Evolutionary conservation across 2,113 vertebrate species (phyloP).

Genomic region (rat (Rattus norvegicus)): DNA sequence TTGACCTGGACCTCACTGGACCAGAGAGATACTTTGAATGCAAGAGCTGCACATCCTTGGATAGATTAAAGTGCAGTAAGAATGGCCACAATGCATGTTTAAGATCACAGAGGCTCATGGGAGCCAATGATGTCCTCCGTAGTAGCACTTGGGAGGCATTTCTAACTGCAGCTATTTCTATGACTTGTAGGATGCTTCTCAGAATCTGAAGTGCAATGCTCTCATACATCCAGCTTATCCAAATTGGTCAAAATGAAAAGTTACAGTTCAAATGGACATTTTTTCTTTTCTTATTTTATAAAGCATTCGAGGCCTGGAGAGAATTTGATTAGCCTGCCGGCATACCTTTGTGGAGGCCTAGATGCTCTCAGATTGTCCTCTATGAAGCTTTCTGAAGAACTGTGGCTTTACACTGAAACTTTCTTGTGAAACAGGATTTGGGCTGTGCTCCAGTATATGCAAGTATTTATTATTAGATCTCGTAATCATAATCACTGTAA

Average conservation of each 20-base stretch:
- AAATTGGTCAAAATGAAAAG: conserved; percentile 52
- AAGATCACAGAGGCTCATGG: background rate
- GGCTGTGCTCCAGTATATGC: conserved; percentile 69
- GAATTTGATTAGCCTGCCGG: conserved; percentile 34
- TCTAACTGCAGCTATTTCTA: background rate
- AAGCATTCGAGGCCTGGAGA: background rate
- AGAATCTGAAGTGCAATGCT: conserved; percentile 19
- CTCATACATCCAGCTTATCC: background rate
- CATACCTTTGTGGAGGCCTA: conserved; percentile 25
- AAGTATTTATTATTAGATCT: conserved; percentile 80
- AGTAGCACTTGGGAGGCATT: background rate
- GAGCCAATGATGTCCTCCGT: background rate
- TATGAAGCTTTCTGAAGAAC: conserved; percentile 19
- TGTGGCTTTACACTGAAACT: conserved; percentile 55
- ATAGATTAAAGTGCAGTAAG: background rate
- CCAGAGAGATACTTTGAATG: background rate
- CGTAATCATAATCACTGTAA: conserved; percentile 80
- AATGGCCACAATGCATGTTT: background rate
- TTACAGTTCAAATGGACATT: conserved; percentile 18
- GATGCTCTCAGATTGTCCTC: conserved; percentile 49
- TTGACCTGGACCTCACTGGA: background rate
- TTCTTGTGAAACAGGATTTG: conserved; percentile 76
- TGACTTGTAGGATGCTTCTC: conserved; percentile 1
- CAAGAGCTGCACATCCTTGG: background rate
- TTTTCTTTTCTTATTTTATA: conserved; percentile 36